Base-by-base conservation (phyloP, 2,797 vertebrate genomes). In the Sphaeramia orbicularis region DNA sequence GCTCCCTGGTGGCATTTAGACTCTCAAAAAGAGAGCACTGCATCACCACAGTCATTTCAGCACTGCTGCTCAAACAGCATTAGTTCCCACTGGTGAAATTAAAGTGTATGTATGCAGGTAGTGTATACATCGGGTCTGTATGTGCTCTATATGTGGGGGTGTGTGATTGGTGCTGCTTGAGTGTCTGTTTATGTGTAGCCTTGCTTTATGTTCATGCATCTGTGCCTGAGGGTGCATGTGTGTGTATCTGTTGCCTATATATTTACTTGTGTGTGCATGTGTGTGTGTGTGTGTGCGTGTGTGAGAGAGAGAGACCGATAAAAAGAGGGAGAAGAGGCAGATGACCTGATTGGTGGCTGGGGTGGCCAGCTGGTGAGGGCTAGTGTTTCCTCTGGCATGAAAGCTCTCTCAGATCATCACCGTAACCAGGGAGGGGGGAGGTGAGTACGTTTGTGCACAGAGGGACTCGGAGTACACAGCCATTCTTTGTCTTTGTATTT, bases 281-380 rank as follows among this genome's bases (percentile, higher is more conserved):
- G 27, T 1, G 6, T 36, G 43, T 37, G 37, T 49, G 43, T 66
- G 10, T 61, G 27, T 55, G 9, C 16, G 14, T 63, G 58, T 57
- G 55, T 40, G 18, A 10, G 13, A 44, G 2, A 18, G 55, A 35
- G 55, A 43, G 27, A 16, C 55, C 44, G 55, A 42, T 41, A 58
- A 58, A 58, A 32, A 32, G 30, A 32, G 30, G 55, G 54, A 53
- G 41, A 13, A 57, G 37, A 67, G 52, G 76, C 75, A 85, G 80
- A 90, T 88, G 83, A 87, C 84, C 80, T 75, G 83, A 78, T 74
- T 88, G 92, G 91, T 87, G 76, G 78, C 71, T 78, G 87, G 61
- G 51, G 68, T 84, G 85, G 92, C 84, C 80, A 78, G 78, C 92
- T 95, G 94, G 88, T 82, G 75, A 90, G 86, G 65, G 85, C 70